These are phyloP conservation scores for Lepidurus arcticus DNA, from an alignment of 1,140 invertebrate genomes.

Conservation along the genomic window DNA sequence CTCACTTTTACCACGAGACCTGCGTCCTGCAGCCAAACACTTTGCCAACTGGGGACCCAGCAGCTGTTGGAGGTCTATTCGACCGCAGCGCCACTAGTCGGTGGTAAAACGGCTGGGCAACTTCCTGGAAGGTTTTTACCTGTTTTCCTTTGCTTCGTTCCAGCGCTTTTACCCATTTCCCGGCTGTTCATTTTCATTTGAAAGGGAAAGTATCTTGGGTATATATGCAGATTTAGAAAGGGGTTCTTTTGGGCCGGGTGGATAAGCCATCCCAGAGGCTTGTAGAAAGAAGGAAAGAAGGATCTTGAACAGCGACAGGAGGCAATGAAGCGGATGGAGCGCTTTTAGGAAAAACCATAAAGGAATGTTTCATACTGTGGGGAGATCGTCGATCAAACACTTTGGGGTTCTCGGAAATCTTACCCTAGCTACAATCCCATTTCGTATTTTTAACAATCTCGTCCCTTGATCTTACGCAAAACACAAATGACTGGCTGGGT, in stretches of 20 bases:
- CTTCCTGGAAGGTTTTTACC: neutral
- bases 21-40: neutral
- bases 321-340: neutral
- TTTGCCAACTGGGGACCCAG: neutral
- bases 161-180: conserved; percentile 7
- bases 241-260: neutral
- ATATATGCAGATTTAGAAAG: neutral
- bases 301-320: neutral
- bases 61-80: neutral
- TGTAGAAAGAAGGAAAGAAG: neutral
- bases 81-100: neutral
- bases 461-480: no score
- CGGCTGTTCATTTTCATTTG: conserved; percentile 10
- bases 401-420: neutral
- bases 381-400: neutral
- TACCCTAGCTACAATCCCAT: neutral
- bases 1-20: neutral
- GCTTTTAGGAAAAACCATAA: neutral
- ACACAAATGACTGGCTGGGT: no score
- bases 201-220: neutral
- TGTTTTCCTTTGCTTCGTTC: conserved; percentile 12
- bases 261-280: neutral
- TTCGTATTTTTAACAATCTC: no score
- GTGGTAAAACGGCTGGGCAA: neutral
- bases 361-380: neutral